phyloP scores from a whole-genome alignment of 2,888 invertebrate genomes.

The Nezara viridula region DNA sequence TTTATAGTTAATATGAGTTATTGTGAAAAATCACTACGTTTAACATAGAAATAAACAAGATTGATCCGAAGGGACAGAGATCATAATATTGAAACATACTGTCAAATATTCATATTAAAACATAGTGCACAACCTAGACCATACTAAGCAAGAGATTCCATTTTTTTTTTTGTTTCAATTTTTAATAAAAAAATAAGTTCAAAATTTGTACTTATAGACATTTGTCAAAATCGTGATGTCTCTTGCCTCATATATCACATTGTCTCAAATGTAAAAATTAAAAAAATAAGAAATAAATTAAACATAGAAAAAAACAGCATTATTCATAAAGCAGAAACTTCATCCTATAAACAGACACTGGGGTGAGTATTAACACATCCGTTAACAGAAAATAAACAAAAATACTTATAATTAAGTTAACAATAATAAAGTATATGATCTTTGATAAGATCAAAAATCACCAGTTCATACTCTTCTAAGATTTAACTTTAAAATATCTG shows the following conservation, averaged over 20 bases:
- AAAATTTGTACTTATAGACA: slow-evolving; percentile 56
- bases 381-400: slow-evolving; percentile 56
- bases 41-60: slow-evolving; percentile 28
- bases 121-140: slow-evolving; percentile 52
- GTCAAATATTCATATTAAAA: slow-evolving; percentile 35
- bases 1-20: slow-evolving; percentile 30
- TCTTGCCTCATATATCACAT: slow-evolving; percentile 58
- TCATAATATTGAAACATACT: slow-evolving; percentile 50
- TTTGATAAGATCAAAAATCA: not conserved
- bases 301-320: slow-evolving; percentile 48
- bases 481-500: not conserved
- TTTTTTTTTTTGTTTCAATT: slow-evolving; percentile 47
- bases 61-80: slow-evolving; percentile 46
- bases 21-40: slow-evolving; percentile 40
- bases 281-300: slow-evolving; percentile 46
- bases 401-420: slow-evolving; percentile 57
- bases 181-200: slow-evolving; percentile 55
- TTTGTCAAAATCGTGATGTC: slow-evolving; percentile 55
- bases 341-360: slow-evolving; percentile 30
- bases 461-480: not conserved
- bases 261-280: slow-evolving; percentile 39
- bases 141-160: slow-evolving; percentile 21
- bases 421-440: slow-evolving; percentile 38
- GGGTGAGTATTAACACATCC: slow-evolving; percentile 56
- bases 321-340: slow-evolving; percentile 55